These are phyloP conservation scores for Deilephila porcellus DNA, from an alignment of 2,888 invertebrate species.

Conservation along the genomic window DNA sequence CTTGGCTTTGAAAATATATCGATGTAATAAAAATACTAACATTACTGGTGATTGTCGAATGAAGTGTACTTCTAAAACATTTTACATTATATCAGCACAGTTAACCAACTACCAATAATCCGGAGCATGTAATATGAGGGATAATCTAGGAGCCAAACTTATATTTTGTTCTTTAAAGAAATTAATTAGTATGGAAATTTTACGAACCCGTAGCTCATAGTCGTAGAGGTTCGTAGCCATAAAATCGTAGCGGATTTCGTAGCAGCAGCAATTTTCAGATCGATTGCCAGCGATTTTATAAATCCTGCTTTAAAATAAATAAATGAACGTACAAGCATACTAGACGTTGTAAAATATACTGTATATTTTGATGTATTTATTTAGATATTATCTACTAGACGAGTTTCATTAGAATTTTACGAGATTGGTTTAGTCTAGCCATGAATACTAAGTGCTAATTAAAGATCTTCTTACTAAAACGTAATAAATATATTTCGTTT, in stretches of 20 bases:
- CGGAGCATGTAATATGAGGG: no score
- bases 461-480: neutral
- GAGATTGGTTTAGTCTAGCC: slow-evolving; percentile 18
- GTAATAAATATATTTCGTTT: neutral
- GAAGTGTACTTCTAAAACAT: no score
- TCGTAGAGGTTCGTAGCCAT: no score
- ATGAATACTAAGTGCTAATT: slow-evolving; percentile 17
- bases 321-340: neutral
- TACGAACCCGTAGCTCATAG: no score
- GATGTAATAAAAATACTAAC: no score
- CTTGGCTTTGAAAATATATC: no score
- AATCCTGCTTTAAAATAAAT: neutral
- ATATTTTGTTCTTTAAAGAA: no score
- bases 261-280: neutral
- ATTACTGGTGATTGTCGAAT: no score
- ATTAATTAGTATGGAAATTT: no score
- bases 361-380: neutral
- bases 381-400: slow-evolving; percentile 1
- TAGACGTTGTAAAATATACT: neutral
- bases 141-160: no score
- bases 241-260: neutral
- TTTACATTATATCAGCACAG: no score
- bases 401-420: slow-evolving; percentile 18
- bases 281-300: neutral
- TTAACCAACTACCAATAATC: no score